phyloP scores from a whole-genome alignment of 1,140 invertebrate species.

The roundworm (Caenorhabditis elegans) region DNA sequence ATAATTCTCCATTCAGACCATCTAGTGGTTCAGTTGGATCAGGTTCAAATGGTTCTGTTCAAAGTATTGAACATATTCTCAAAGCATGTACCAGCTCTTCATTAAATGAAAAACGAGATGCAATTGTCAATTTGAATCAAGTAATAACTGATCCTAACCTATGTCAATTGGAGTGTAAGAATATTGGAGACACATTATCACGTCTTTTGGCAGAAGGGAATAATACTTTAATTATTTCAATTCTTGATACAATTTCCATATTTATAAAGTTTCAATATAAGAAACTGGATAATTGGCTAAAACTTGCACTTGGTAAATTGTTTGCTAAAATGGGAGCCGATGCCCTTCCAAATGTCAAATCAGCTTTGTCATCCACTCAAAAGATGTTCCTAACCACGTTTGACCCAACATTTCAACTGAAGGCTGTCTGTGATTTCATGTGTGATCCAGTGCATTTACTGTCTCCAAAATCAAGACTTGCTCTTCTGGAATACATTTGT shows the following conservation, averaged over 20 bases:
- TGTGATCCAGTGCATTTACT: background rate
- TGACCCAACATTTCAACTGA: background rate
- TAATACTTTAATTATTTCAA: background rate
- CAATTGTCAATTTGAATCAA: background rate
- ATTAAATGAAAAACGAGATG: background rate
- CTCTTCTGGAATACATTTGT: background rate
- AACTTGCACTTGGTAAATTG: background rate
- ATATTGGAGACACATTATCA: background rate
- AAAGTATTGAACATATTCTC: background rate
- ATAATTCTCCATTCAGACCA: too few relatives aligned
- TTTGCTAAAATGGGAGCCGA: background rate
- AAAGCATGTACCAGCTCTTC: background rate
- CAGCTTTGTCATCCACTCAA: background rate
- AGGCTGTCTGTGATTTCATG: background rate
- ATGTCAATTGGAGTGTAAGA: background rate
- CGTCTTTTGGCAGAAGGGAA: background rate
- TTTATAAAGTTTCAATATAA: background rate
- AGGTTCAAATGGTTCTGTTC: background rate
- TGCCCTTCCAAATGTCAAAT: background rate
- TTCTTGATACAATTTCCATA: background rate
- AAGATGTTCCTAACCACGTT: background rate
- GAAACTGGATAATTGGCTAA: background rate
- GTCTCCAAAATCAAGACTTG: background rate
- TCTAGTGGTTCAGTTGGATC: background rate
- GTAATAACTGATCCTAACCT: background rate